Evolutionary conservation across 2,113 vertebrate species (phyloP), one percentile per base, ranked within the genome.

Genomic region (Pluvianellus socialis): DNA sequence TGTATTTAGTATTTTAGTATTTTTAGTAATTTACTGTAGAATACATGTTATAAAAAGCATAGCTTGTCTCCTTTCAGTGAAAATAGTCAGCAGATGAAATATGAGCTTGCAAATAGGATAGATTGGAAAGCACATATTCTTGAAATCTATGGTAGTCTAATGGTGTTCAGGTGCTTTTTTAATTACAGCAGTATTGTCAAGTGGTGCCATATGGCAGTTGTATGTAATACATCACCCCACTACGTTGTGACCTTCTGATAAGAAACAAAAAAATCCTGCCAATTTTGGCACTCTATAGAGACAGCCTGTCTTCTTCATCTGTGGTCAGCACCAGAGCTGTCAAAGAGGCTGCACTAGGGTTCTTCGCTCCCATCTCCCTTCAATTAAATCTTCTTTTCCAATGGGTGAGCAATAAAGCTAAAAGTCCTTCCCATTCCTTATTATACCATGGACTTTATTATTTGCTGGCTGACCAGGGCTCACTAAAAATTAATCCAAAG

Each of bases 161-260:
- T 0, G 13, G 65, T 72, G 33, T 83, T 86, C 63, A 70, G 61
- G 21, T 56, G 58, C 81, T 94, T 95, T 94, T 97, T 94, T 97
- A 95, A 92, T 88, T 89, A 71, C 55, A 85, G 42, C 70, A 85
- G 28, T 38, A 70, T 24, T 92, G 72, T 94, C 86, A 92, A 74
- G 53, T 77, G 52, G n/a, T 94, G 67, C 95, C 96, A 97, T 97
- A 96, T 96, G 97, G 96, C 65, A 58, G 67, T 89, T 95, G 45
- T 82, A 93, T 86, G 87, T 30, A 94, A 96, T 95, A 61, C 73
- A 73, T 94, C 72, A 6, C 45, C 81, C 53, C 63, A 77, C 53
- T 89, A 77, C 1, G 7, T 35, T 82, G 23, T 76, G 92, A 91
- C 96, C 95, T 97, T 92, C 88, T 97, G 82, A 96, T 5, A 72